Evolutionary conservation across 2,113 vertebrate species (phyloP).

Genomic region (Xyliphius kryptos): DNA sequence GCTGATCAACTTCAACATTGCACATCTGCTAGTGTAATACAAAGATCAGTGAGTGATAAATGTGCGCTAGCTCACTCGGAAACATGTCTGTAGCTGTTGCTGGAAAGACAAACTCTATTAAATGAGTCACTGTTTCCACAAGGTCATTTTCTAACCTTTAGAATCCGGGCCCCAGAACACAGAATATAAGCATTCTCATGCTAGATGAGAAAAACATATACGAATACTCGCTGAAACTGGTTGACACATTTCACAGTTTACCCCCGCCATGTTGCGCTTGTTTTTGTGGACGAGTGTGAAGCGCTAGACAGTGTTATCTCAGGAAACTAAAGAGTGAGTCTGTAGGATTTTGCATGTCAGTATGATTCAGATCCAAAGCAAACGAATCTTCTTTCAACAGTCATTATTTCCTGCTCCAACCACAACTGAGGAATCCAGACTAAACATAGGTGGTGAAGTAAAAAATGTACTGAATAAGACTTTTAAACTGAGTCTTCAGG

Average conservation of each 20-base stretch:
- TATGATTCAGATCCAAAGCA: neutral
- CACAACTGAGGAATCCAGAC: neutral
- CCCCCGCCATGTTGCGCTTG: conserved; percentile 9
- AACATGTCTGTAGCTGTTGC: conserved; percentile 18
- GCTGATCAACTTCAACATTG: neutral
- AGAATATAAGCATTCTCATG: conserved; percentile 50
- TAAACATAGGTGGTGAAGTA: neutral
- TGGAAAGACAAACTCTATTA: conserved; percentile 39
- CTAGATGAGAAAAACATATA: conserved; percentile 54
- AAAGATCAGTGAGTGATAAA: neutral
- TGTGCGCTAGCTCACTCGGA: conserved; percentile 7
- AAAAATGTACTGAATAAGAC: no score
- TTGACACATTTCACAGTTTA: conserved; percentile 31
- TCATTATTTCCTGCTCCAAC: neutral
- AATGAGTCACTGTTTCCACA: conserved; percentile 61
- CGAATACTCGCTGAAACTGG: conserved; percentile 30
- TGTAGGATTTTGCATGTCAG: neutral
- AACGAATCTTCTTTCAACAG: neutral
- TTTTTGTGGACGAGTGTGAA: conserved; percentile 3
- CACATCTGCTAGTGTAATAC: conserved; percentile 17
- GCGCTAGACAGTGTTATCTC: conserved; percentile 19
- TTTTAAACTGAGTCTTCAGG: neutral
- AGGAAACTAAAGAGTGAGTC: conserved; percentile 16
- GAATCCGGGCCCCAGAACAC: conserved; percentile 47
- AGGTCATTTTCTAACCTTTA: conserved; percentile 52